Evolutionary conservation across 2,113 vertebrate species (phyloP), one percentile per base, ranked within the genome.

Genomic region (Zosterops lateralis): DNA sequence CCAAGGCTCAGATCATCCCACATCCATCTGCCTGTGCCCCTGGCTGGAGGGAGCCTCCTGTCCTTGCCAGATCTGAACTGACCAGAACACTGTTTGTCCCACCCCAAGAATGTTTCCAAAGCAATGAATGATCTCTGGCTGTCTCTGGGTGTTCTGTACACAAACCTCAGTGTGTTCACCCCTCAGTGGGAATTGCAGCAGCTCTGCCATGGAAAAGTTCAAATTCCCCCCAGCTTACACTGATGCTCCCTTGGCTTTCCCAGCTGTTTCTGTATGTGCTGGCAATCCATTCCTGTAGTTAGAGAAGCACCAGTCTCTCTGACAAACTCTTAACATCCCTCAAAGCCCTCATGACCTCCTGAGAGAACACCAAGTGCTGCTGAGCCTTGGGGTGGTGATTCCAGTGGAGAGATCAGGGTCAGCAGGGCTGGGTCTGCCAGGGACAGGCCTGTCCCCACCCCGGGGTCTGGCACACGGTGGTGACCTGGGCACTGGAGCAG

Each of bases 401-500:
- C 68, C 58, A 34, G 7, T 5, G 3, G 28, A 3, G 6, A 12
- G 8, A 29, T 8, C 56, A 26, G 20, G 1, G 1, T 8, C 36
- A 19, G 10, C 28, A 21, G 11, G 54, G 44, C 38, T 6, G 12
- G 7, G 16, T 21, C 16, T 62, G 70, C 31, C 17, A 0, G 0
- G 32, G 44, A 19, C 10, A 53, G 21, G 10, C 14, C 34, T 31
- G 56, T 44, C 50, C 34, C 5, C 12, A 16, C 31, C 9, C 36
- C 0, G 0, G 64, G 11, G 25, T 7, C 21, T 21, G 74, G 53
- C 32, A 14, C 45, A 13, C 0, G 0, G 20, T 0, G 1, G 24
- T 32, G 29, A 22, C 53, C 53, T 10, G 5, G 22, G 54, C 18
- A 3, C 8, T 1, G 24, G 51, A 21, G 51, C 45, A 50, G 87